phyloP scores from a whole-genome alignment of 2,113 vertebrate species.

The Aptenodytes forsteri region DNA sequence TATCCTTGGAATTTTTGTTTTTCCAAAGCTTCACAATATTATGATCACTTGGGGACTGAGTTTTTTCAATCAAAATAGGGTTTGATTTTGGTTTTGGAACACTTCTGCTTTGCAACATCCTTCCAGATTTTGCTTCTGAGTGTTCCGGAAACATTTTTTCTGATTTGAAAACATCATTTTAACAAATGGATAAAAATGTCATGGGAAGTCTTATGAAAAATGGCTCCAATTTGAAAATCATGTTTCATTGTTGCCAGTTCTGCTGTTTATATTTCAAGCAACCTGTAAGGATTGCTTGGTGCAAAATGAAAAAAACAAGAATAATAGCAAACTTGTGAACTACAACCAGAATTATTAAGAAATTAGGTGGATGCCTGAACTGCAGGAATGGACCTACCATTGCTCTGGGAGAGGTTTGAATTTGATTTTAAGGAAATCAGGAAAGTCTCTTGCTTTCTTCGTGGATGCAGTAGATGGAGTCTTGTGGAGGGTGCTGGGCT shows the following conservation, averaged over 20 bases:
- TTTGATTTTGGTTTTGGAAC: not conserved
- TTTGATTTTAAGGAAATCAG: not conserved
- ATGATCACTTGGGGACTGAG: not conserved
- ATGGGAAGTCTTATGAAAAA: not conserved
- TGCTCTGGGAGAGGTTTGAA: not conserved
- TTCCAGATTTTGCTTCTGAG: not conserved
- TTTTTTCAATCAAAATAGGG: not conserved
- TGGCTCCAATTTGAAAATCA: not conserved
- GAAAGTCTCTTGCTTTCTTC: not conserved
- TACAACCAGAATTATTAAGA: constrained; percentile 26
- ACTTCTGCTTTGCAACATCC: not conserved
- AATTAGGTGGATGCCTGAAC: not conserved
- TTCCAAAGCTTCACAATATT: not conserved
- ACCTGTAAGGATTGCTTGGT: constrained; percentile 48
- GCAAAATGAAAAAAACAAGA: not conserved
- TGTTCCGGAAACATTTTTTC: not conserved
- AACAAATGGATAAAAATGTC: not conserved
- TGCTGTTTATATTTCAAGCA: constrained; percentile 51
- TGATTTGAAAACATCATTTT: not conserved
- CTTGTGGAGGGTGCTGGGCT: not conserved
- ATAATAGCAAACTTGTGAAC: constrained; percentile 26
- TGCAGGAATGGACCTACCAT: not conserved
- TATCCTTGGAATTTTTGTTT: not conserved
- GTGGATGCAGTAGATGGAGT: not conserved
- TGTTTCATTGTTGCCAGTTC: not conserved